These are phyloP conservation scores for Bimastos eiseni DNA, from an alignment of 2,888 invertebrate species.

Conservation along the genomic window DNA sequence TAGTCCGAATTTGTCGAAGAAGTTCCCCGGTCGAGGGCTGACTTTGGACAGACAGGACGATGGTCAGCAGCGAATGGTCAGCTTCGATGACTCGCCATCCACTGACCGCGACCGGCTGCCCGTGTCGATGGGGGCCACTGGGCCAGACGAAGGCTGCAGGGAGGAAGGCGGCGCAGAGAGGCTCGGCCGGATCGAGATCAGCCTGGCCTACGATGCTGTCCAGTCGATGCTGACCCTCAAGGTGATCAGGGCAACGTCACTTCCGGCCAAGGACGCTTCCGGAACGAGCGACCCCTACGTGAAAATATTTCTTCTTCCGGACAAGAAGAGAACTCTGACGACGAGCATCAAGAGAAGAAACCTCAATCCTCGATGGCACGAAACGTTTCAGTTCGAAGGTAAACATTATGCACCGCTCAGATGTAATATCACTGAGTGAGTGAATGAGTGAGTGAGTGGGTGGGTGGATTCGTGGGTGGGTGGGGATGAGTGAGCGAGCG, in stretches of 20 bases:
- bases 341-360: slow-evolving; percentile 62
- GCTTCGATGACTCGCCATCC: not conserved
- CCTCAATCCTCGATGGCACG: slow-evolving; percentile 62
- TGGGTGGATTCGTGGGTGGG: not conserved
- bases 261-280: slow-evolving; percentile 60
- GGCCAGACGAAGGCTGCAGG: not conserved
- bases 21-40: not conserved
- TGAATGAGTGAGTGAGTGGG: not conserved
- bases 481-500: no score
- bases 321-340: slow-evolving; percentile 52
- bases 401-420: not conserved
- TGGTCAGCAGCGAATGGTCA: not conserved
- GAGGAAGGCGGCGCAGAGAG: slow-evolving; percentile 25
- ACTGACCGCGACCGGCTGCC: not conserved
- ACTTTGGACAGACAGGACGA: not conserved
- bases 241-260: slow-evolving; percentile 54
- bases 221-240: slow-evolving; percentile 55
- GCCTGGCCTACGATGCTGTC: slow-evolving; percentile 57
- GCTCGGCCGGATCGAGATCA: slow-evolving; percentile 54
- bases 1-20: not conserved
- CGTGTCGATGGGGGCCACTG: not conserved
- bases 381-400: slow-evolving; percentile 65
- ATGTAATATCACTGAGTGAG: not conserved
- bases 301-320: slow-evolving; percentile 47
- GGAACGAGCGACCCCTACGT: slow-evolving; percentile 63